Base-by-base conservation (phyloP, 2,888 invertebrate genomes). In the Noctua janthe region DNA sequence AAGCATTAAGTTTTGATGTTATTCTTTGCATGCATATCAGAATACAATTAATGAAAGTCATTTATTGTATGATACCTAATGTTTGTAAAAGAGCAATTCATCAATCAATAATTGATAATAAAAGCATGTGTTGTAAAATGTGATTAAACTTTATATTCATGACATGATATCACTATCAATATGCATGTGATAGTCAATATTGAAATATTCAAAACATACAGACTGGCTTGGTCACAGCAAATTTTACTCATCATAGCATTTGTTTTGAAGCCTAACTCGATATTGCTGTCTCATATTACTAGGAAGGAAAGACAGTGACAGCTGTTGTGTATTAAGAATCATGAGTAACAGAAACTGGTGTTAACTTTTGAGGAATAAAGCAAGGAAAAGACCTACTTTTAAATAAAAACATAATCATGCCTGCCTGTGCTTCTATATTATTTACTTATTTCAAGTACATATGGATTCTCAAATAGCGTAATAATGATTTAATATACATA, bases 61-160 rank as follows among this genome's bases (percentile, higher is more conserved):
- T 76, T 47, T 62, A 67, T 4, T 77, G 17, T 29, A 29, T 76
- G 73, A 62, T 82, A 86, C 62, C 47, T 35, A 66, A 23, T 69
- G 17, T 10, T n/a, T n/a, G n/a, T n/a, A n/a, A 56, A 15, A 23
- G 56, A 71, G 49, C 71, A 62, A 82, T 77, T 49, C 43, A 64
- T 74, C 10, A 0, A 74, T 69, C 86, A 78, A 35, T 74, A 82
- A 59, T 74, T 82, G 78, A 71, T 86, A 74, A 59, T 59, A 2
- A 15, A 54, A 29, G 43, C 69, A 81, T 86, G 47, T 72, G 56
- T 59, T 43, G 20, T 69, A 56, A 75, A 75, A 75, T 75, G 62
- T 82, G 35, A 86, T 86, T 78, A 84, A 56, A 64, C 23, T 59
- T 71, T 39, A 59, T 56, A 47, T 54, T 70, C 54, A 56, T 51